Evolutionary conservation across 2,113 vertebrate species (phyloP).

Genomic region (Gopherus evgoodei): DNA sequence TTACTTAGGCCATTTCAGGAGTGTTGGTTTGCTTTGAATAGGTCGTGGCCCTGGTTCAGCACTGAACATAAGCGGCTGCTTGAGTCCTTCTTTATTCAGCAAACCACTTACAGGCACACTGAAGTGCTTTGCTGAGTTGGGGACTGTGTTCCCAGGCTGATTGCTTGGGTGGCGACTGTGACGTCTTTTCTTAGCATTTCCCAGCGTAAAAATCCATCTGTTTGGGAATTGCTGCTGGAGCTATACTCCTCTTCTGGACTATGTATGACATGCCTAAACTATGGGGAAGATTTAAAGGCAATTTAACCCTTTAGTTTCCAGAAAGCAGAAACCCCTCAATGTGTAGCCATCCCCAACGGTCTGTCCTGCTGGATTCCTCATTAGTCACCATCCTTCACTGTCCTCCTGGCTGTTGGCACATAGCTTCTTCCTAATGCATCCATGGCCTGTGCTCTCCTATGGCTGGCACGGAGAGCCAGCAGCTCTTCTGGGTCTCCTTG

Average conservation of each 20-base stretch:
- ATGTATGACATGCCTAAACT: neutral
- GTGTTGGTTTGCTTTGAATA: neutral
- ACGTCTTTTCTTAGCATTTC: neutral
- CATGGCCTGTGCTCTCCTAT: too few relatives aligned
- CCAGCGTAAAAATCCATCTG: neutral
- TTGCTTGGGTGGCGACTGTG: neutral
- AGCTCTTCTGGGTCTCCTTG: neutral
- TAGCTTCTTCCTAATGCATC: neutral
- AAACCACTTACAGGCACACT: neutral
- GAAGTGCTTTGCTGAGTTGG: neutral
- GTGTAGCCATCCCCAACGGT: neutral
- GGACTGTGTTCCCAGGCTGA: neutral
- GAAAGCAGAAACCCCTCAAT: neutral
- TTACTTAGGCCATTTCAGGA: neutral
- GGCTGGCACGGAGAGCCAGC: too few relatives aligned
- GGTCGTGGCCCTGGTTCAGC: neutral
- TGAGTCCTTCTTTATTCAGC: neutral
- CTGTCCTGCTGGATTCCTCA: neutral
- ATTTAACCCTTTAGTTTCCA: neutral
- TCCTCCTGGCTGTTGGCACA: neutral
- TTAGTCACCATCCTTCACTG: neutral
- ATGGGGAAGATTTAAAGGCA: neutral
- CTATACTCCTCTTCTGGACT: neutral
- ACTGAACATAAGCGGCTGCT: neutral
- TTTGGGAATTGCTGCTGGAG: neutral